Base-by-base conservation (phyloP, 1,140 invertebrate genomes). In the Drosophila sucinea region DNA sequence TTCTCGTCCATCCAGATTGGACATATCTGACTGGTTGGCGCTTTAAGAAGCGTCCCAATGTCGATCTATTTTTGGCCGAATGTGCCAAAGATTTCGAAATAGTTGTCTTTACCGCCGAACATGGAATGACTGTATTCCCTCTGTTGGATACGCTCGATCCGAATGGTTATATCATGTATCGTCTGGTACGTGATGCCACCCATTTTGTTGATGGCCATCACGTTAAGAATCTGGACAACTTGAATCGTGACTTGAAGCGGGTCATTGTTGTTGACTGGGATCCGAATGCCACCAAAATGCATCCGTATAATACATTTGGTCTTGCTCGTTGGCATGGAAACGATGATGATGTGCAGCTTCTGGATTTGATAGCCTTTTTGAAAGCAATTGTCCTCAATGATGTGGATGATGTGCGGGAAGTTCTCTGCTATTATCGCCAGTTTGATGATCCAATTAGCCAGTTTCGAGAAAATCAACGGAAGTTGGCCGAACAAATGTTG, bases 1-100 rank as follows among this genome's bases (percentile, higher is more conserved):
- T 99, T 6, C 93, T 99, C 3, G 96, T 99, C 3, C 97, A 99
- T 93, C 98, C 99, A 2, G 98, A 99, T 92, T 99, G 99, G 99
- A 99, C 98, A n/a, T 95, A 95, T 79, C 94, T 94, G 91, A 95
- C 94, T 54, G 95, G 95, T 11, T 95, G 95, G 94, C 93, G 94
- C 73, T 99, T 99, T 93, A 99, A 99, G 93, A 99, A 99, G 92
- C 94, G 99, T 56, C 99, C 99, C 6, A 98, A 97, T 41, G 94
- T 99, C 0, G 98, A 99, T 90, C 96, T 97, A 79, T 99, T 99
- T 91, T 93, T 99, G n/a, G 96, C 98, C 83, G 95, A 97, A 82
- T 94, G 98, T 55, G 96, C 96, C 57, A 97, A 98, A 25, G 93
- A 97, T 64, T 99, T 98, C 93, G 99, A 99, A 94, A 95, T 99